Conservation (phyloP, 2,797 vertebrate species). For the Helicolenus hilgendorfi region DNA sequence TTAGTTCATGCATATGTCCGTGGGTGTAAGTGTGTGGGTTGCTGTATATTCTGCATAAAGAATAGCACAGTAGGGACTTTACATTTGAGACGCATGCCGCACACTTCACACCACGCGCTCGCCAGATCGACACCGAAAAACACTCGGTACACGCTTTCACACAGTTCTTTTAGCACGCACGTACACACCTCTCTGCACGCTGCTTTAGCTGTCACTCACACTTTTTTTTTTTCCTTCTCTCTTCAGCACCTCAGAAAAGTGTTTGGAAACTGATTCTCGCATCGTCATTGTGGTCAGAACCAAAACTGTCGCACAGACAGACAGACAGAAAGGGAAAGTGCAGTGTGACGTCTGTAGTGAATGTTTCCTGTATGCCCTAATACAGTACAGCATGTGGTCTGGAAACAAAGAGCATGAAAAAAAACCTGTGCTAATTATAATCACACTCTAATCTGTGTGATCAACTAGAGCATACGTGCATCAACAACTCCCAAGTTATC, state of each 20-base stretch:
- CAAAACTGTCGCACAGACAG: background rate
- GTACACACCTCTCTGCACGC: background rate
- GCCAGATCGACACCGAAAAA: background rate
- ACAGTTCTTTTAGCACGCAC: background rate
- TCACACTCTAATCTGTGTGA: background rate
- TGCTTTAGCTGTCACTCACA: background rate
- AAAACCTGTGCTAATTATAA: background rate
- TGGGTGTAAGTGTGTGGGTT: background rate
- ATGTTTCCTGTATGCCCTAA: background rate
- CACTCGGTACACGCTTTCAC: background rate
- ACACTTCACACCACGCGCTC: background rate
- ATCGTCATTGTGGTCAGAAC: background rate
- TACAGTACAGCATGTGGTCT: too few species aligned
- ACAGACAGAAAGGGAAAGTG: background rate
- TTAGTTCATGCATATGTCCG: background rate
- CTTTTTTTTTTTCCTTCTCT: background rate
- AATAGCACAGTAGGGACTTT: background rate
- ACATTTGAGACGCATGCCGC: background rate
- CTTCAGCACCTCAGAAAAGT: background rate
- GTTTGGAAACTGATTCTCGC: background rate
- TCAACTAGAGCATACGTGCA: background rate
- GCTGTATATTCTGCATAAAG: background rate
- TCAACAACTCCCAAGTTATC: background rate
- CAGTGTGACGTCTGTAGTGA: background rate
- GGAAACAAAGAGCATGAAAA: background rate